phyloP scores from a whole-genome alignment of 64 coral and sea anemone genomes.

The Dendrophyllia cribrosa region DNA sequence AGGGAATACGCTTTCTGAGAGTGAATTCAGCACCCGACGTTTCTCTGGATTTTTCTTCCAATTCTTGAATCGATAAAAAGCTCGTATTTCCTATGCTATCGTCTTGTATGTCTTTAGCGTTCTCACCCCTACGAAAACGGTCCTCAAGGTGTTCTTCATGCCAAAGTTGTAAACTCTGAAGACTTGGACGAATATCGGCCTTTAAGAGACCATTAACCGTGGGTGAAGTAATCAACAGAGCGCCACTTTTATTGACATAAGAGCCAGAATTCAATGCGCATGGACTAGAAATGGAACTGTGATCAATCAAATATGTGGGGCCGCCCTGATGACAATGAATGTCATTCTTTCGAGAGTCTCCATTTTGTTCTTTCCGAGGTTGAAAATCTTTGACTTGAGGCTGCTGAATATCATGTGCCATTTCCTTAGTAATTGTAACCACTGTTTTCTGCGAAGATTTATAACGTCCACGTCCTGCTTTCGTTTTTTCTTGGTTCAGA shows the following conservation, averaged over 20 bases:
- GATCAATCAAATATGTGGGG: no score
- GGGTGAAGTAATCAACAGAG: background rate
- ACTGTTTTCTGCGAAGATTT: background rate
- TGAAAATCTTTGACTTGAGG: background rate
- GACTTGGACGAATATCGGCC: background rate
- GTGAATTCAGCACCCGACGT: no score
- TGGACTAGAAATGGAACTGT: background rate
- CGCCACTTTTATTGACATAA: background rate
- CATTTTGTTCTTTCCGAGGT: background rate
- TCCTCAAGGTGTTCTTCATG: background rate
- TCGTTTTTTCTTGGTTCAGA: background rate
- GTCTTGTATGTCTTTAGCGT: background rate
- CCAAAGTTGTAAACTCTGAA: background rate
- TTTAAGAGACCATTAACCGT: conserved; percentile 5
- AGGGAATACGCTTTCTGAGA: no score
- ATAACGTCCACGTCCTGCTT: background rate
- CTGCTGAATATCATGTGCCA: background rate
- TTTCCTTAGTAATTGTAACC: background rate
- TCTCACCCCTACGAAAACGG: background rate
- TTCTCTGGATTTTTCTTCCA: background rate
- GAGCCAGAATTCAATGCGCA: background rate
- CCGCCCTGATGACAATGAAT: background rate
- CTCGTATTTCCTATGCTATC: background rate
- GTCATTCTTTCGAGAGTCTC: background rate
- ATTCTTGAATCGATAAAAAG: background rate